Evolutionary conservation across 1,140 invertebrate genomes (phyloP).

Genomic region (Calephelis virginiensis): DNA sequence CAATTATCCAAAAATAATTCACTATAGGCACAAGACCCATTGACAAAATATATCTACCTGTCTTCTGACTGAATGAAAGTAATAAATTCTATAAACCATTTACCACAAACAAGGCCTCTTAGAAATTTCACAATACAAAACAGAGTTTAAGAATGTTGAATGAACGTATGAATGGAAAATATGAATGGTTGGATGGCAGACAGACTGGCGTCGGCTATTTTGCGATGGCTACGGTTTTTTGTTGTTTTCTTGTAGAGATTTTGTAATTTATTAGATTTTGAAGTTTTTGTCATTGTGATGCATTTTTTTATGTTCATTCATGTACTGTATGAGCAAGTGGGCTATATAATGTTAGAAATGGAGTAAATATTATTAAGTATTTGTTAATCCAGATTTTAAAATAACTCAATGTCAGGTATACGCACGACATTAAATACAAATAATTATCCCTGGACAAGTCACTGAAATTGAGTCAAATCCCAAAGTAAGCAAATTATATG

Average conservation of each 20-base stretch:
- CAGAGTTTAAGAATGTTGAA: slow-evolving; percentile 16
- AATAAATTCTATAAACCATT: slow-evolving; percentile 16
- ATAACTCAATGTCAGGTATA: no score
- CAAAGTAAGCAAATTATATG: no score
- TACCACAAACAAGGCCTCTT: slow-evolving; percentile 19
- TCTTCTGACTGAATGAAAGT: background rate
- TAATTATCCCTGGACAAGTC: no score
- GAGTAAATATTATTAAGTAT: no score
- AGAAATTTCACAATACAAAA: slow-evolving; percentile 12
- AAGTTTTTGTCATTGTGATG: background rate
- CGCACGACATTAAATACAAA: no score
- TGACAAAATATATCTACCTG: slow-evolving; percentile 6
- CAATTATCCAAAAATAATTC: slow-evolving; percentile 10
- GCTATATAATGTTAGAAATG: no score
- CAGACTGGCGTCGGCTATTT: slow-evolving; percentile 20
- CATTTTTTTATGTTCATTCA: no score
- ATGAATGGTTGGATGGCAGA: slow-evolving; percentile 7
- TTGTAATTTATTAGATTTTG: slow-evolving; percentile 1
- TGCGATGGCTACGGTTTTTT: slow-evolving; percentile 11
- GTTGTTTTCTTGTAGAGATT: background rate
- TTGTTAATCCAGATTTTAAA: no score
- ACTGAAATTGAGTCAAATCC: no score
- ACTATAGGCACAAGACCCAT: background rate
- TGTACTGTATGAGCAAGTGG: no score
- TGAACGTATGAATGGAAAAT: slow-evolving; percentile 1